phyloP scores from a whole-genome alignment of 2,113 vertebrate genomes.

The Phainopepla nitens region DNA sequence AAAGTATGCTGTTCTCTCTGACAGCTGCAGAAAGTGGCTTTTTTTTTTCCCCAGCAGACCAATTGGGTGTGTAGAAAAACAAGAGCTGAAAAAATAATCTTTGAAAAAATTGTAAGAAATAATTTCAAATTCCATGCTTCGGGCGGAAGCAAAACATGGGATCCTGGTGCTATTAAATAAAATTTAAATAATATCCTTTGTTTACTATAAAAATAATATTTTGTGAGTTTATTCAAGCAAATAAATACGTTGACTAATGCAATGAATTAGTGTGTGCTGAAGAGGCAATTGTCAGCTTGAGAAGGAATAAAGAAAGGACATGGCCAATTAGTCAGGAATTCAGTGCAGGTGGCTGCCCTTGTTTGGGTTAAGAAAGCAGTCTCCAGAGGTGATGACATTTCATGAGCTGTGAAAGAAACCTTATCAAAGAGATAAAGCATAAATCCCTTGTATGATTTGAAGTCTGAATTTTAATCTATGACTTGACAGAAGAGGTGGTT shows the following conservation, averaged over 20 bases:
- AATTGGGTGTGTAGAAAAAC: neutral
- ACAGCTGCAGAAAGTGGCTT: neutral
- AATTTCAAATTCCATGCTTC: neutral
- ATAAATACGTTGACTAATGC: neutral
- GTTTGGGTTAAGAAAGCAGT: neutral
- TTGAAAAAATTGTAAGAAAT: neutral
- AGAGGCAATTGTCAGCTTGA: neutral
- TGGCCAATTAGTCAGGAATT: slow-evolving; percentile 17
- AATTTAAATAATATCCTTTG: neutral
- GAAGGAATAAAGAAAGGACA: neutral
- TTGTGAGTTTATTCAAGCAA: neutral
- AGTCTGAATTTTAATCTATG: neutral
- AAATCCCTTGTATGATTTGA: neutral
- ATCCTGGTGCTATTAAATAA: neutral
- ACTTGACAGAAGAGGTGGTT: neutral
- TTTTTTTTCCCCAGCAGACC: neutral
- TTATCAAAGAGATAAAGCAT: neutral
- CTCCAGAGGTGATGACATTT: neutral
- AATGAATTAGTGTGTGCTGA: neutral
- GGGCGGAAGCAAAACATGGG: neutral
- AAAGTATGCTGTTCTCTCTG: neutral
- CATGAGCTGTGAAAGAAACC: neutral
- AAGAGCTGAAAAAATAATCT: neutral
- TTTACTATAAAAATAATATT: neutral
- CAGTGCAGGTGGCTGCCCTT: neutral